These are phyloP conservation scores for Pterocles burchelli DNA, from an alignment of 2,113 vertebrate species.

Conservation along the genomic window DNA sequence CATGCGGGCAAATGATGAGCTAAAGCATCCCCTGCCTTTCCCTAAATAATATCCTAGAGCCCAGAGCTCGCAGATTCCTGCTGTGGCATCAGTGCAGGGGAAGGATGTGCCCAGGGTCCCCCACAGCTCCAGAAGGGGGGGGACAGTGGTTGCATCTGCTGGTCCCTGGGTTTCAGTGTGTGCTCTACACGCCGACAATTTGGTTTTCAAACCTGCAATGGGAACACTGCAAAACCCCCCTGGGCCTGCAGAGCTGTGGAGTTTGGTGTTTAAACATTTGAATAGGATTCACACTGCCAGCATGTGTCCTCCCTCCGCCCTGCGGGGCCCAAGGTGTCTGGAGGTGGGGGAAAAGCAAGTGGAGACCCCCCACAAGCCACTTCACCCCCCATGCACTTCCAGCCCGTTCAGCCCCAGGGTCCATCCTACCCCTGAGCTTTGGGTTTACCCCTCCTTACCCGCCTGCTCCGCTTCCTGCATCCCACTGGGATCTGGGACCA, in stretches of 20 bases:
- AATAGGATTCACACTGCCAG: neutral
- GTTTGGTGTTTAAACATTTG: neutral
- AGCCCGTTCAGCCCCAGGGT: neutral
- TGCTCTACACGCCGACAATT: accelerated
- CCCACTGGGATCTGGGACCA: neutral
- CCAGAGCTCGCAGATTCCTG: neutral
- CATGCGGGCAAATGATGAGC: accelerated
- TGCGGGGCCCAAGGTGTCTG: neutral
- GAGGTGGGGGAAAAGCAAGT: neutral
- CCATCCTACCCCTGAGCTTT: neutral
- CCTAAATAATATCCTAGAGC: neutral
- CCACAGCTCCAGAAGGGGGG: neutral
- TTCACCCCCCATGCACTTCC: neutral
- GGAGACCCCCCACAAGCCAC: neutral
- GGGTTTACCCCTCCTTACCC: neutral
- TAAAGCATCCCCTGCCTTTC: neutral
- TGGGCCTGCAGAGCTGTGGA: neutral
- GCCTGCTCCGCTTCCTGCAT: accelerated
- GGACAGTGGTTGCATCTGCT: neutral
- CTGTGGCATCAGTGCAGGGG: accelerated
- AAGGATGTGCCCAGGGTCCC: neutral
- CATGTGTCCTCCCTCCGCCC: neutral
- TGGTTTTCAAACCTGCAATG: neutral
- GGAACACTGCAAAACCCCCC: neutral
- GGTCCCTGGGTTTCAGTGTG: neutral